A percentile compares a stretch with the other conserved stretches of the same genome.
Evolutionary conservation across 1,140 invertebrate species (phyloP).

Genomic region (Drosophila setifemur): DNA sequence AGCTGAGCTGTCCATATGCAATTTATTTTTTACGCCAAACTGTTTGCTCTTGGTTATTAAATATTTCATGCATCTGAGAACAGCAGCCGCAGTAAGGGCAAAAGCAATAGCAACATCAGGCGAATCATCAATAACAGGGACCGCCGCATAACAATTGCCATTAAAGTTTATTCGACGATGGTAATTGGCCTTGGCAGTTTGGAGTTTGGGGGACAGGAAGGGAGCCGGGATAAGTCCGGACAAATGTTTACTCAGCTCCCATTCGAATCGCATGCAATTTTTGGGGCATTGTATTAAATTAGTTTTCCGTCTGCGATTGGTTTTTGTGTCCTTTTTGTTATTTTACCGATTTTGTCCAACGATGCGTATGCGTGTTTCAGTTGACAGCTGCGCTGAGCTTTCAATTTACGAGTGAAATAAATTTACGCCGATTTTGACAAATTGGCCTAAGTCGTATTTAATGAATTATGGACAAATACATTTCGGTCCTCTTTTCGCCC

Average conservation of each 20-base stretch:
- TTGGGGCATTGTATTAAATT: slow-evolving; percentile 32
- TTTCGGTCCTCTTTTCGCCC: slow-evolving; percentile 18
- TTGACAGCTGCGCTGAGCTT: slow-evolving; percentile 37
- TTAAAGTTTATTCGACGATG: slow-evolving; percentile 69
- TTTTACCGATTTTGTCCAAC: slow-evolving; percentile 11
- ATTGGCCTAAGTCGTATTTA: slow-evolving; percentile 34
- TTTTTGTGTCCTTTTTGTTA: slow-evolving; percentile 1
- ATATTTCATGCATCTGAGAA: slow-evolving; percentile 60
- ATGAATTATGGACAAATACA: slow-evolving; percentile 41
- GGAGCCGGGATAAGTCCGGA: not conserved
- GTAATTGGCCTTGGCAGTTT: slow-evolving; percentile 51
- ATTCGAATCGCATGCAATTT: slow-evolving; percentile 30
- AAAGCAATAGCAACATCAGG: slow-evolving; percentile 4
- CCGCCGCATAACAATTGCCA: slow-evolving; percentile 48
- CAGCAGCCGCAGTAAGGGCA: slow-evolving; percentile 17
- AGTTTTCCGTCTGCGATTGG: slow-evolving; percentile 36
- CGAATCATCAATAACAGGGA: slow-evolving; percentile 34
- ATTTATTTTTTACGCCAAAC: slow-evolving; percentile 55
- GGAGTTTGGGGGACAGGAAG: not conserved
- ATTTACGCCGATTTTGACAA: slow-evolving; percentile 41
- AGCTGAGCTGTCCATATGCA: slow-evolving; percentile 27
- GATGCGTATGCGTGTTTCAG: slow-evolving; percentile 17
- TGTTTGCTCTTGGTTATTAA: slow-evolving; percentile 62
- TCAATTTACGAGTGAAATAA: slow-evolving; percentile 46
- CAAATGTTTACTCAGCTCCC: slow-evolving; percentile 28